Evolutionary conservation across 1,140 invertebrate genomes (phyloP).

Genomic region (Drosophila setifemur): DNA sequence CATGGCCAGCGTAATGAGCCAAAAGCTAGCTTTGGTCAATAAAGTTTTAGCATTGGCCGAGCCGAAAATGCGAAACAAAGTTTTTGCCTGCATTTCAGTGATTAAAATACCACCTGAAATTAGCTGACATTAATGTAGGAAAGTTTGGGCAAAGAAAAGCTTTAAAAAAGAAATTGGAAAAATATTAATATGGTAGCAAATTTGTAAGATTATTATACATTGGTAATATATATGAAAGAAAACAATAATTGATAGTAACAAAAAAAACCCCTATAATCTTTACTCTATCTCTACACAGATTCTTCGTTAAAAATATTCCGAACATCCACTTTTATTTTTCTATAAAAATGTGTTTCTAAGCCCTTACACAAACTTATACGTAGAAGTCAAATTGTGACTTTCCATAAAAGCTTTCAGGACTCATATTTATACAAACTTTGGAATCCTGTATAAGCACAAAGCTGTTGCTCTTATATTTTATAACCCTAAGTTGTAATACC

Average conservation of each 20-base stretch:
- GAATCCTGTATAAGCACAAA: not conserved
- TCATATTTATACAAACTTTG: not conserved
- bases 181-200: too few relatives aligned
- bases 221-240: too few relatives aligned
- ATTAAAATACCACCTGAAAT: not conserved
- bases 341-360: not conserved
- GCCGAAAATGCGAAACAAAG: constrained; percentile 42
- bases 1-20: constrained; percentile 47
- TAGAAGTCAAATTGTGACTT: not conserved
- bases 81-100: constrained; percentile 13
- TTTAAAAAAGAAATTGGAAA: too few relatives aligned
- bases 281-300: not conserved
- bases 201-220: too few relatives aligned
- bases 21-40: constrained; percentile 35
- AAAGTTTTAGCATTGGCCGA: constrained; percentile 37
- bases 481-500: too few relatives aligned
- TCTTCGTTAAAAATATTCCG: constrained; percentile 1
- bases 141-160: not conserved
- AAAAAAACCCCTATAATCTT: too few relatives aligned
- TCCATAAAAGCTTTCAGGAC: not conserved
- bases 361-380: not conserved
- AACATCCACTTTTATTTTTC: too few relatives aligned
- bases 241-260: too few relatives aligned
- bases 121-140: not conserved
- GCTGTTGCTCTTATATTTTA: not conserved